A percentile compares a stretch with the other conserved stretches of the same genome.
Conservation (phyloP, 2,888 invertebrate genomes). For the Alviniconcha strummeri region DNA sequence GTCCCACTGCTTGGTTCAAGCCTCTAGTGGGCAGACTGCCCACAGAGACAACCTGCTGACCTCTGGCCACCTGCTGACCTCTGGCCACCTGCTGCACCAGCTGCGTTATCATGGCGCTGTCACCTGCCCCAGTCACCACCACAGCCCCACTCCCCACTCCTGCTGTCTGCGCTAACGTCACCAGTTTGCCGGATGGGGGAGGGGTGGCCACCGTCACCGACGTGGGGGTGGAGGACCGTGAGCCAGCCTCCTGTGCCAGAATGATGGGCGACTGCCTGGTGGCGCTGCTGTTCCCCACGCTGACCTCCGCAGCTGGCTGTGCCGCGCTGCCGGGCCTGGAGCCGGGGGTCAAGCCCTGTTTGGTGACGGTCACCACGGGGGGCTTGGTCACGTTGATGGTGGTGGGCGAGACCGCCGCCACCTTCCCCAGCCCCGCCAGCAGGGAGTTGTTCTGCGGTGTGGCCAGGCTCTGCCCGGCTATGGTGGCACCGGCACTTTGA, state of each 20-base stretch:
- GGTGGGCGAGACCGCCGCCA: constrained; percentile 26
- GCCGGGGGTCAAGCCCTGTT: constrained; percentile 41
- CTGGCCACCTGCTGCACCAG: constrained; percentile 60
- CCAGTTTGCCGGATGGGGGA: constrained; percentile 34
- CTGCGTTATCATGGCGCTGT: constrained; percentile 59
- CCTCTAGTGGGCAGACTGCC: constrained; percentile 55
- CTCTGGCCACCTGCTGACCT: constrained; percentile 50
- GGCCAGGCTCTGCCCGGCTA: no score
- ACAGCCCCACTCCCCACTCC: background rate
- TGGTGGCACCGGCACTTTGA: background rate
- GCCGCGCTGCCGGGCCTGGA: constrained; percentile 30
- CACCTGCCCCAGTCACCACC: constrained; percentile 39
- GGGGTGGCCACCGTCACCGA: constrained; percentile 24
- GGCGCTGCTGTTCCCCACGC: background rate
- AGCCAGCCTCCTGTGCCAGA: constrained; percentile 37
- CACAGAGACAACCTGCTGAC: constrained; percentile 63
- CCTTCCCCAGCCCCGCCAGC: constrained; percentile 4
- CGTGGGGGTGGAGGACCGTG: constrained; percentile 32
- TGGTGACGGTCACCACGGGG: constrained; percentile 34
- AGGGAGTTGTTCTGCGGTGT: background rate
- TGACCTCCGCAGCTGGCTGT: constrained; percentile 15
- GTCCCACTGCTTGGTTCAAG: constrained; percentile 24
- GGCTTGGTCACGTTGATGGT: constrained; percentile 23
- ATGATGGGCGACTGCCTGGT: constrained; percentile 39
- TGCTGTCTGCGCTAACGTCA: constrained; percentile 37